These are phyloP conservation scores for Carassius auratus DNA, from an alignment of 2,113 vertebrate species.

Conservation along the genomic window DNA sequence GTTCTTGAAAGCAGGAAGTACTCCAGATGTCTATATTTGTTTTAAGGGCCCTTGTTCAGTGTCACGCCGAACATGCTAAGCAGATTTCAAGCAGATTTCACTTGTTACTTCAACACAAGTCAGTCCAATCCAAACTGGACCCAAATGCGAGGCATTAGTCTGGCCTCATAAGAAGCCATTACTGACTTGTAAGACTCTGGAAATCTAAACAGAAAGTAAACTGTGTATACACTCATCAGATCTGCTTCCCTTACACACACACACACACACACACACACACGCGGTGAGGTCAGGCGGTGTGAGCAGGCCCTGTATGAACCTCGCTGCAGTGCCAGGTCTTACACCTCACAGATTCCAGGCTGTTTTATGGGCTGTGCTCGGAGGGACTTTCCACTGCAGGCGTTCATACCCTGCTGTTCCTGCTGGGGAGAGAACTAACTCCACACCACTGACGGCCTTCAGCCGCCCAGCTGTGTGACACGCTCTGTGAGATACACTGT, in stretches of 20 bases:
- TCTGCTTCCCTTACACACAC: slow-evolving; percentile 7
- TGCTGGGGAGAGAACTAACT: slow-evolving; percentile 6
- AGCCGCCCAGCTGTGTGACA: neutral
- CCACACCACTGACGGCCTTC: neutral
- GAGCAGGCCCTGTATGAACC: slow-evolving; percentile 56
- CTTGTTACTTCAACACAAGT: slow-evolving; percentile 11
- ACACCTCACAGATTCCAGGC: slow-evolving; percentile 56
- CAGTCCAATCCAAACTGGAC: slow-evolving; percentile 7
- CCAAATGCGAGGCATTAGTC: neutral
- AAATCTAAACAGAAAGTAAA: slow-evolving; percentile 45
- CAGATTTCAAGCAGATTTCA: slow-evolving; percentile 20
- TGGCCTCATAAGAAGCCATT: slow-evolving; percentile 47
- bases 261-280: slow-evolving; percentile 21
- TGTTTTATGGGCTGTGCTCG: slow-evolving; percentile 32
- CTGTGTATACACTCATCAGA: slow-evolving; percentile 30
- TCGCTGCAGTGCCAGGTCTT: slow-evolving; percentile 49
- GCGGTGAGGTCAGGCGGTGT: slow-evolving; percentile 49
- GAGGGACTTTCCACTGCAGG: slow-evolving; percentile 51
- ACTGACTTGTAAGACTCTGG: slow-evolving; percentile 40
- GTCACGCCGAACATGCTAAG: neutral
- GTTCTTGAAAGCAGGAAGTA: neutral
- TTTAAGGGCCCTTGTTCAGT: neutral
- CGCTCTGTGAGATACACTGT: neutral
- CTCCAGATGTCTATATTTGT: neutral
- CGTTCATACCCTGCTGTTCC: slow-evolving; percentile 17